phyloP scores from a whole-genome alignment of 2,888 invertebrate genomes.

The Cantharis rustica region DNA sequence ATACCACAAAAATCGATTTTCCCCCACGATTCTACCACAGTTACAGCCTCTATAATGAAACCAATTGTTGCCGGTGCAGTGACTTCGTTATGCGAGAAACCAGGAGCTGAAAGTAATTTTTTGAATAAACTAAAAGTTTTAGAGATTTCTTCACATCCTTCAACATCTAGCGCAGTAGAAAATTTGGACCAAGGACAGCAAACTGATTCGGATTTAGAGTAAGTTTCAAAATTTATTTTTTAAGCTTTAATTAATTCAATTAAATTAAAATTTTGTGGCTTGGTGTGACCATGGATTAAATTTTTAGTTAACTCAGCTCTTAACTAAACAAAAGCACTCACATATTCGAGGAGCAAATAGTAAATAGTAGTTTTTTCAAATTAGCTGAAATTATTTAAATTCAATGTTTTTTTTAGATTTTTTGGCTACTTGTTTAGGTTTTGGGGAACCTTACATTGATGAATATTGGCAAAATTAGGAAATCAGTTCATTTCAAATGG shows the following conservation, averaged over 20 bases:
- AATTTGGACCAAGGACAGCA: not conserved
- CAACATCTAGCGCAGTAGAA: not conserved
- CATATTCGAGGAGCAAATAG: not conserved
- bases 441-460: too few relatives aligned
- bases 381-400: not conserved
- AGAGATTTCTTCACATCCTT: not conserved
- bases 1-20: not conserved
- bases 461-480: too few relatives aligned
- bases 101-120: not conserved
- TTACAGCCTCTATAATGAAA: not conserved
- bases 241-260: not conserved
- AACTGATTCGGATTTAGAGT: not conserved
- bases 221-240: not conserved
- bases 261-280: not conserved
- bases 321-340: not conserved
- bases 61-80: not conserved
- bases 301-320: not conserved
- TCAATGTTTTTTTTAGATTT: too few relatives aligned
- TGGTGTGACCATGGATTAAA: not conserved
- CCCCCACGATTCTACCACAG: not conserved
- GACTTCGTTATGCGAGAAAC: not conserved
- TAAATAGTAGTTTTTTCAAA: not conserved
- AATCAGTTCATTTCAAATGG: too few relatives aligned
- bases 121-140: not conserved
- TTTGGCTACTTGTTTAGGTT: too few relatives aligned